Percentiles rank a stretch among this genome's conserved stretches.
These are phyloP conservation scores for Acrobasis consociella DNA, from an alignment of 2,888 invertebrate species.

Conservation along the genomic window DNA sequence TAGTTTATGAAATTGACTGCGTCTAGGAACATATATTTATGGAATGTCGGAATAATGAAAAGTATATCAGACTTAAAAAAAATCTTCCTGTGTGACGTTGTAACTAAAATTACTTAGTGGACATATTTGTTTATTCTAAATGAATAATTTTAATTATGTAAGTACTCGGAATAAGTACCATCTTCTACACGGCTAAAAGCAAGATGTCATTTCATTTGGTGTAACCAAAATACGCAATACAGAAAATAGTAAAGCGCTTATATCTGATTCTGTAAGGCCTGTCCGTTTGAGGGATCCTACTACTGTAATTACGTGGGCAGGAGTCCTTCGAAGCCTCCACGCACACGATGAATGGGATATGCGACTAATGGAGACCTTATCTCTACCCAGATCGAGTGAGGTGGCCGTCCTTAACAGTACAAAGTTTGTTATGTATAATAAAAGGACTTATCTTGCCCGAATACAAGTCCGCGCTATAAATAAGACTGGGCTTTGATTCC, in stretches of 20 bases:
- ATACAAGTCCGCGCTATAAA: constrained; percentile 74
- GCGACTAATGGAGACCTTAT: constrained; percentile 79
- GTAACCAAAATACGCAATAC: constrained; percentile 34
- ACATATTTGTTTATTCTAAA: too few relatives aligned
- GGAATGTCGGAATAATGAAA: too few relatives aligned
- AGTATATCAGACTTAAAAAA: too few relatives aligned
- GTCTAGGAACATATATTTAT: too few relatives aligned
- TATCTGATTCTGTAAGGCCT: constrained; percentile 51
- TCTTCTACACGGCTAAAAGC: background rate
- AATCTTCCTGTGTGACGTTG: too few relatives aligned
- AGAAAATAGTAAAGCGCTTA: constrained; percentile 46
- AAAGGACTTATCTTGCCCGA: constrained; percentile 69
- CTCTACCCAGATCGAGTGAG: constrained; percentile 68
- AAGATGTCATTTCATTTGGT: constrained; percentile 15
- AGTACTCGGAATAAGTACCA: background rate
- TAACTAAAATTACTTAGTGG: too few relatives aligned
- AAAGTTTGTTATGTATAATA: constrained; percentile 72
- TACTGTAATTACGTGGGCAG: constrained; percentile 63
- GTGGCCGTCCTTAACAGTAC: constrained; percentile 67
- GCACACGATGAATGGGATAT: constrained; percentile 74
- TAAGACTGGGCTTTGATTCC: constrained; percentile 77
- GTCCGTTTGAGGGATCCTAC: constrained; percentile 51
- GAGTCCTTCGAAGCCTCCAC: constrained; percentile 52
- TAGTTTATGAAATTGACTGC: too few relatives aligned
- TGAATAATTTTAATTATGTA: too few relatives aligned